Evolutionary conservation across 2,113 vertebrate genomes (phyloP), one percentile per base, ranked within the genome.

Genomic region (Spea multiplicata): DNA sequence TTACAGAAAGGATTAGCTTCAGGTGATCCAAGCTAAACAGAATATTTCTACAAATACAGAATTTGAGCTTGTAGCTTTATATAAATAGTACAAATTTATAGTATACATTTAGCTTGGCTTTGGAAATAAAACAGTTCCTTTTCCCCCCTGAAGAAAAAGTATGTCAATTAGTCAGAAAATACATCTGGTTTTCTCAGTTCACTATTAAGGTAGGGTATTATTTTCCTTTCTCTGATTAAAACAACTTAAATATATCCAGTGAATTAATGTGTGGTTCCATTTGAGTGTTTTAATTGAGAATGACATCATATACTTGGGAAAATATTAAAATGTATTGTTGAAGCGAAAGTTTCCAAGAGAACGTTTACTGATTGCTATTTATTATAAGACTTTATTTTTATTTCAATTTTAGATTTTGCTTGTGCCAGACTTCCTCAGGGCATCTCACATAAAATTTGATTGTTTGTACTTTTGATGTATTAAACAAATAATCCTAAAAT

Each of bases 381-480:
- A 74, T 80, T 74, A 67, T 68, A 53, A 53, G 55, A 80, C 71
- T 73, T 73, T 74, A 74, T 80, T 74, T 80, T 80, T 80, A 67
- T 74, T 68, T 48, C 62, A 30, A 46, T 66, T 80, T 66, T 44
- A 52, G 62, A 44, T 73, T 67, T 67, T 14, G 62, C 47, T 64
- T 5, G 44, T 74, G 78, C 71, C 78, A 80, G 65, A 74, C 73
- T 71, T 59, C 78, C 78, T 80, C 71, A 74, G 78, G 78, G 78
- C 71, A 68, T 71, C 71, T 80, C 78, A 61, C 62, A 73, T 68
- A 80, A 80, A 80, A 68, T 68, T 30, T 68, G 71, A 74, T 80
- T 74, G 78, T 80, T 80, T 80, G 72, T 52, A 74, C 71, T 73
- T 80, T 80, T 80, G 78, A 80, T 80, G 78, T 67, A 74, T 74